Base-by-base conservation (phyloP, 92 coral and sea anemone genomes). In the Bergia puertoricense region DNA sequence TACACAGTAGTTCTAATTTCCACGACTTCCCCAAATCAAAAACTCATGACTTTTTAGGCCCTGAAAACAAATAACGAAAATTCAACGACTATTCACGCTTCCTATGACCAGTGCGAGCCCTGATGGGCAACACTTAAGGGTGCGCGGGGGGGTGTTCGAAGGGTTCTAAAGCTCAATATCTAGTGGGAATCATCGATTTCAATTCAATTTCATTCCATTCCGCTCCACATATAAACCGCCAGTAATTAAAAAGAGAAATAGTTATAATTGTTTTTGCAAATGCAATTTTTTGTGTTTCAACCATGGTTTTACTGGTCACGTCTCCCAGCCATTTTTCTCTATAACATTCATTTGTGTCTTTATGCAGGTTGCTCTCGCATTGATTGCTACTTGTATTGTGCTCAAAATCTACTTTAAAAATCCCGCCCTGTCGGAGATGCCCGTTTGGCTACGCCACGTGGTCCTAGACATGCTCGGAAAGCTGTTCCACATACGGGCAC, bases 381-480 rank as follows among this genome's bases (percentile, higher is more conserved):
- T 95, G 73, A 88, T 95, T 16, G 96, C 95, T 2, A 94, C 98
- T 3, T 95, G 98, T 76, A 74, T 95, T 45, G 96, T 94, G 1
- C 95, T 95, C 76, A 91, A 89, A 46, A 88, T 94, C 82, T 94
- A 95, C 77, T 95, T 94, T 80, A 90, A 92, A 72, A 92, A 95
- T 84, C 96, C 96, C 16, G 94, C 91, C 20, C 46, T 90, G 40
- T 88, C 94, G 2, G 94, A 95, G 78, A 94, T 95, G 98, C 96
- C 98, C 0, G 74, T 89, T 4, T 95, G 98, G 96, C 81, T 95
- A 48, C 94, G 95, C 44, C 88, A 85, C 22, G 80, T 93, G 14
- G 95, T 95, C 43, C 86, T 95, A 16, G 89, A 88, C 23, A 91
- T 93, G 98, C 85, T 95, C 14, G 96, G 96, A 22, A 90, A 81